Evolutionary conservation across 2,113 vertebrate species (phyloP).

Genomic region (rabbit (Oryctolagus cuniculus)): DNA sequence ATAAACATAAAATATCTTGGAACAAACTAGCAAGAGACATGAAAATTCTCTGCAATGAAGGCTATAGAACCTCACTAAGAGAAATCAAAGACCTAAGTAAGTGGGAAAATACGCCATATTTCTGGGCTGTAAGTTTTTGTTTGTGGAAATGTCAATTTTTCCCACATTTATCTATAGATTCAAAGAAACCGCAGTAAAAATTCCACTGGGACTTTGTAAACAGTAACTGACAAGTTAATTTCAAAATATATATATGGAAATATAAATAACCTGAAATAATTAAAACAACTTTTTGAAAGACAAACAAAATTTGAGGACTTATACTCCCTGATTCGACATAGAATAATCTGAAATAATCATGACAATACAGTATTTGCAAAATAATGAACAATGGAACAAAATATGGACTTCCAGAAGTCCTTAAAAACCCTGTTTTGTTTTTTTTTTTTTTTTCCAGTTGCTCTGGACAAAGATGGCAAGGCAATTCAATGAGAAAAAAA

Average conservation of each 20-base stretch:
- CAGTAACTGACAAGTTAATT: not conserved
- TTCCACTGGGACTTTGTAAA: not conserved
- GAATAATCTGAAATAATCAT: not conserved
- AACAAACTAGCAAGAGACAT: not conserved
- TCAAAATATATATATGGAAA: slow-evolving; percentile 22
- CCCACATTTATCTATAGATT: not conserved
- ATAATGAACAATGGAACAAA: not conserved
- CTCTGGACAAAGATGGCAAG: not conserved
- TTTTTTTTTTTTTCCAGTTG: not conserved
- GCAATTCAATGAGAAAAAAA: not conserved
- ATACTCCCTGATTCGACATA: not conserved
- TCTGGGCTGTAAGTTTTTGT: not conserved
- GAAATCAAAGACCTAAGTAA: not conserved
- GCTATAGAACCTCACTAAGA: not conserved
- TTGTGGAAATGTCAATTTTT: not conserved
- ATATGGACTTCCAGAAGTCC: not conserved
- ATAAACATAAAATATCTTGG: not conserved
- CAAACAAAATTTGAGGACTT: slow-evolving; percentile 21
- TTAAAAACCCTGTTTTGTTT: not conserved
- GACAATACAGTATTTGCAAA: not conserved
- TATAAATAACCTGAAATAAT: not conserved
- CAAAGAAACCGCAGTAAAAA: not conserved
- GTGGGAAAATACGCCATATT: not conserved
- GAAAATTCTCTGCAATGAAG: not conserved
- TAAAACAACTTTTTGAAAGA: not conserved